These are phyloP conservation scores for Panagrolaimus sp. DNA, from an alignment of 1,140 invertebrate genomes.

Conservation along the genomic window DNA sequence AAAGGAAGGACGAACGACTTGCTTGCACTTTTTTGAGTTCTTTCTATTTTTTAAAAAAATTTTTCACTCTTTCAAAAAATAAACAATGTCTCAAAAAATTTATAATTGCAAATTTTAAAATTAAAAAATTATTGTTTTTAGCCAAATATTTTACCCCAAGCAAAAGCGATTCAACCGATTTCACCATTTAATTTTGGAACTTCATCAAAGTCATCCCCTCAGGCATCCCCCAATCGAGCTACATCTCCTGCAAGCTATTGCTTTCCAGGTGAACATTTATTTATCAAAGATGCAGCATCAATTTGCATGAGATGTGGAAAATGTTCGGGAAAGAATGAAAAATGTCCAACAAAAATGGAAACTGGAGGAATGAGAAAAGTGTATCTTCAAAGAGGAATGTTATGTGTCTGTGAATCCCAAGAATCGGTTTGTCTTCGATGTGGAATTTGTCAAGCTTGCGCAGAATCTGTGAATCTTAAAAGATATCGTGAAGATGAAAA, in stretches of 20 bases:
- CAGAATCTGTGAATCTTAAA: constrained; percentile 63
- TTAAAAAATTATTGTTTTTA: no score
- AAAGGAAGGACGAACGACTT: no score
- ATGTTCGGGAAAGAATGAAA: constrained; percentile 40
- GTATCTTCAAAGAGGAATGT: constrained; percentile 52
- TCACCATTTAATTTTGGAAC: no score
- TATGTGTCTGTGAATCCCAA: constrained; percentile 88
- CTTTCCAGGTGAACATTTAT: constrained; percentile 36
- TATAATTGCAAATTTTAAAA: no score
- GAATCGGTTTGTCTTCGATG: constrained; percentile 86
- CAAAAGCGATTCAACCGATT: no score
- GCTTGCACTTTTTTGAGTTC: no score
- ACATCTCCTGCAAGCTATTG: constrained; percentile 28
- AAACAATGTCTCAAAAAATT: no score
- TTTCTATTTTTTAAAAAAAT: no score
- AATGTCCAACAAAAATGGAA: neutral
- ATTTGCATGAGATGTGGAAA: constrained; percentile 48
- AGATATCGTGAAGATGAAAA: constrained; percentile 47
- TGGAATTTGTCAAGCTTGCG: constrained; percentile 81
- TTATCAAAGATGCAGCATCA: constrained; percentile 49
- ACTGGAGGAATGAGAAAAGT: neutral
- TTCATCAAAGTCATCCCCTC: no score
- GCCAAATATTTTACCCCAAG: no score
- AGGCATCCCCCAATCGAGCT: neutral
- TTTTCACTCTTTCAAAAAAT: no score